A percentile compares a stretch with the other conserved stretches of the same genome.
Evolutionary conservation across 2,797 vertebrate genomes (phyloP).

Genomic region (Eleutherodactylus coqui): DNA sequence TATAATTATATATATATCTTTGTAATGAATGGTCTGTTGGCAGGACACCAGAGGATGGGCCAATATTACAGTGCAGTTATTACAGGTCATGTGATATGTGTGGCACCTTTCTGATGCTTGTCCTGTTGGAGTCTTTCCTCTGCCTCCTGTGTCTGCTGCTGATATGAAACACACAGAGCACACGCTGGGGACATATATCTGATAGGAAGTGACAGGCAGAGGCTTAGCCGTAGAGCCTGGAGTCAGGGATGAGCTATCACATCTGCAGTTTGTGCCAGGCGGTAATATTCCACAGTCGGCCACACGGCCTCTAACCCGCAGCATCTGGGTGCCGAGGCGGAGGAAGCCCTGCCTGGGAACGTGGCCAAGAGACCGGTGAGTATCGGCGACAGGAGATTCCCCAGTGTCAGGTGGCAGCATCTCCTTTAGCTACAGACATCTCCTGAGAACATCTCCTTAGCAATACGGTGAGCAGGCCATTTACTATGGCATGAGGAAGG

Average conservation of each 20-base stretch:
- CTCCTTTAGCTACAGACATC: too few species aligned
- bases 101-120: neutral
- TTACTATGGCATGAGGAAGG: too few species aligned
- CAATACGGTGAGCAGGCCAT: too few species aligned
- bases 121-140: neutral
- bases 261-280: conserved; percentile 23
- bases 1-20: too few species aligned
- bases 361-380: neutral
- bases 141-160: neutral
- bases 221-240: neutral
- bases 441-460: too few species aligned
- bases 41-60: neutral
- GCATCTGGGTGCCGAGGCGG: neutral
- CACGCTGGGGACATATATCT: neutral
- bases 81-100: neutral
- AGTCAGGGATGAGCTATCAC: conserved; percentile 26
- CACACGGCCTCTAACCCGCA: neutral
- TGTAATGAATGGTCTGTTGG: too few species aligned
- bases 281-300: neutral
- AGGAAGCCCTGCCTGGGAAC: neutral
- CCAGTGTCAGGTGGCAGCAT: too few species aligned
- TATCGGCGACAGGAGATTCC: neutral
- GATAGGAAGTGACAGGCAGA: conserved; percentile 38
- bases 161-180: neutral
- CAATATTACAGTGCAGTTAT: neutral